A percentile compares a stretch with the other conserved stretches of the same genome.
Evolutionary conservation across 2,797 vertebrate species (phyloP).

Genomic region (Caiman crocodilus): DNA sequence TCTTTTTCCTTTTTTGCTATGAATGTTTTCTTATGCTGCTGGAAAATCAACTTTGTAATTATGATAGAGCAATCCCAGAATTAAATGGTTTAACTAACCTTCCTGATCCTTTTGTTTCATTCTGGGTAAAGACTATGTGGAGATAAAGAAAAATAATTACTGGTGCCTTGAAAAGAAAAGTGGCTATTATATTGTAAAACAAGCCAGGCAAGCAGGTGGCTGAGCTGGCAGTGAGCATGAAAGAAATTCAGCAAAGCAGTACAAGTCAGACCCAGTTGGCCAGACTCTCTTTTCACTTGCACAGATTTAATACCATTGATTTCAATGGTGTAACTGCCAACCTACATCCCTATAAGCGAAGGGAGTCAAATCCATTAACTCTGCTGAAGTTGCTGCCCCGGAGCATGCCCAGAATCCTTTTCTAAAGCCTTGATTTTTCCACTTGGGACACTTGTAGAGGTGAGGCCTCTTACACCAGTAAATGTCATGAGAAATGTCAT

Average conservation of each 20-base stretch:
- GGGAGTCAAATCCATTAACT: background rate
- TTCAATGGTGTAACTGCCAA: rapidly evolving
- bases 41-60: background rate
- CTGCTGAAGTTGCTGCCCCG: rapidly evolving
- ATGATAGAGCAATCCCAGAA: background rate
- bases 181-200: background rate
- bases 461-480: background rate
- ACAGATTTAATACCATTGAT: background rate
- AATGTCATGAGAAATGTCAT: rapidly evolving
- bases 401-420: background rate
- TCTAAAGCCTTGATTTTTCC: background rate
- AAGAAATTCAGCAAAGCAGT: background rate
- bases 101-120: conserved; percentile 11
- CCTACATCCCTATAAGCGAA: background rate
- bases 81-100: background rate
- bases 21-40: background rate
- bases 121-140: conserved; percentile 1
- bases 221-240: background rate
- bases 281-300: rapidly evolving
- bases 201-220: background rate
- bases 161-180: background rate
- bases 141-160: conserved; percentile 4
- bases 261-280: rapidly evolving
- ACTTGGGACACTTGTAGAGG: rapidly evolving
- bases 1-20: background rate